A percentile compares a stretch with the other conserved stretches of the same genome.
phyloP scores from a whole-genome alignment of 2,797 vertebrate genomes.

The Labeo calbasu region DNA sequence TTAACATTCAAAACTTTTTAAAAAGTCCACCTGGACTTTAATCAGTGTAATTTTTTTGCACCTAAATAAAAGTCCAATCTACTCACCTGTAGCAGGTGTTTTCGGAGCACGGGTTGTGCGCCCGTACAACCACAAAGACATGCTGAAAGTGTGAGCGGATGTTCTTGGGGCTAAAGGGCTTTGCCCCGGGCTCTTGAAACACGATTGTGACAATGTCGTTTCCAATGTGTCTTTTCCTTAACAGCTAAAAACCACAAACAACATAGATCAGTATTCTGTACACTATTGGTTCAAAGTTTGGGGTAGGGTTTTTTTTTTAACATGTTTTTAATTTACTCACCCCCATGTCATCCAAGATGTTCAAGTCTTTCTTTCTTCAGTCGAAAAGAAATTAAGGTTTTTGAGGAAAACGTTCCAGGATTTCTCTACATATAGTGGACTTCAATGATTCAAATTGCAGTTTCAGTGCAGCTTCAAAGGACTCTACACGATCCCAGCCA shows the following conservation, averaged over 20 bases:
- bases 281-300: too few species aligned
- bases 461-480: too few species aligned
- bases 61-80: background rate
- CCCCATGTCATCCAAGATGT: too few species aligned
- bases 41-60: background rate
- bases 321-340: too few species aligned
- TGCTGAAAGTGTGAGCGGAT: slow-evolving; percentile 98
- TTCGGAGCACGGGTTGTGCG: slow-evolving; percentile 89
- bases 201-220: slow-evolving; percentile 98
- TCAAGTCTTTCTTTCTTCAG: too few species aligned
- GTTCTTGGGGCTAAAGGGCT: slow-evolving; percentile 96
- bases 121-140: slow-evolving; percentile 92
- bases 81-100: slow-evolving; percentile 92
- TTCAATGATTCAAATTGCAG: too few species aligned
- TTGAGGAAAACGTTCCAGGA: too few species aligned
- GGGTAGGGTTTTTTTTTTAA: too few species aligned
- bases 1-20: too few species aligned
- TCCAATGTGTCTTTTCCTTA: slow-evolving; percentile 95
- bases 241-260: slow-evolving; percentile 75
- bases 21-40: background rate
- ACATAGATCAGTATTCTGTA: background rate
- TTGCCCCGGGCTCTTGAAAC: slow-evolving; percentile 96
- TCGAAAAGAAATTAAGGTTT: too few species aligned
- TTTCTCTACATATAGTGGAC: too few species aligned
- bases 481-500: too few species aligned